These are phyloP conservation scores for Tenebrosternarchus preto DNA, from an alignment of 2,113 vertebrate genomes.

Conservation along the genomic window DNA sequence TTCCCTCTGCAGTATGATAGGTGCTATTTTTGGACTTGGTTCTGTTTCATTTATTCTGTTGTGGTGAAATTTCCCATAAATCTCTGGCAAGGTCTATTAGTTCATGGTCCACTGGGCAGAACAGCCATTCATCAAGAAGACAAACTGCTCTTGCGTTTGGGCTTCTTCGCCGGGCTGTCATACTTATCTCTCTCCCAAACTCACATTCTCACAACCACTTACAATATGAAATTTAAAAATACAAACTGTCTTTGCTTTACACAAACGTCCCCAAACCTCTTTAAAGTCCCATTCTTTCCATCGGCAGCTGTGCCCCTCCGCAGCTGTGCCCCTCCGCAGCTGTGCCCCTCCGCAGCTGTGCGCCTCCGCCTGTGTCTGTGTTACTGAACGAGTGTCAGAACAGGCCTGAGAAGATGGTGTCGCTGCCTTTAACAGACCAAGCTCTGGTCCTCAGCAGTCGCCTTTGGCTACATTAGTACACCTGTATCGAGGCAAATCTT, in stretches of 20 bases:
- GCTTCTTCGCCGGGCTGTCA: conserved; percentile 24
- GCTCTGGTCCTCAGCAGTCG: neutral
- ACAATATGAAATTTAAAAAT: neutral
- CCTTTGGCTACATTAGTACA: neutral
- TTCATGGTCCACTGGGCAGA: conserved; percentile 35
- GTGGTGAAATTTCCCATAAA: conserved; percentile 51
- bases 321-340: too few relatives aligned
- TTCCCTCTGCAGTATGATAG: neutral
- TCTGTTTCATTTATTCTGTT: conserved; percentile 38
- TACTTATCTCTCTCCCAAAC: neutral
- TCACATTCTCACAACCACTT: neutral
- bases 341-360: too few relatives aligned
- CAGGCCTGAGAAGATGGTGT: too few relatives aligned
- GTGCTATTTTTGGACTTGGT: conserved; percentile 45
- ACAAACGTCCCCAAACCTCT: too few relatives aligned
- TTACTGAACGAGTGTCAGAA: too few relatives aligned
- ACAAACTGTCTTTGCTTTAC: too few relatives aligned
- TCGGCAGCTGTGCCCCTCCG: too few relatives aligned
- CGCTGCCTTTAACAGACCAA: neutral
- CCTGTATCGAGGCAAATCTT: too few relatives aligned
- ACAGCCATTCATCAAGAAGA: conserved; percentile 58
- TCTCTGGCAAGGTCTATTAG: conserved; percentile 57
- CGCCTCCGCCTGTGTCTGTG: too few relatives aligned
- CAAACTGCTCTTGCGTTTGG: conserved; percentile 34
- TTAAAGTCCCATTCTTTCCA: too few relatives aligned